A percentile compares a stretch with the other conserved stretches of the same genome.
Conservation (phyloP, 2,888 invertebrate genomes). For the Drosophila rubida region DNA sequence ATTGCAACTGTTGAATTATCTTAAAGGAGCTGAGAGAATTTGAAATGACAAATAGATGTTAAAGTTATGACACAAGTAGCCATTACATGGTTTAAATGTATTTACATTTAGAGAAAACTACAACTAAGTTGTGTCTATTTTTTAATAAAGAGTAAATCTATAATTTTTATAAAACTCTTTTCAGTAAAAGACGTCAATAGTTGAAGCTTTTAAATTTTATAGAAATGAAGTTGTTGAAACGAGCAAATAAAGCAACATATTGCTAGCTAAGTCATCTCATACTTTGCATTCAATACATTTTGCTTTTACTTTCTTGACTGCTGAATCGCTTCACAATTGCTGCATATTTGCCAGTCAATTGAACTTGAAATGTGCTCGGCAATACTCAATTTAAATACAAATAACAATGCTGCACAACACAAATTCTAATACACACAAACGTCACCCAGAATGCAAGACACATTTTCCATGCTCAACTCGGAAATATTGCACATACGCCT, state of each 20-base stretch:
- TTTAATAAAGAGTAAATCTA: too few relatives aligned
- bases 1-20: neutral
- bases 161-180: too few relatives aligned
- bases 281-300: neutral
- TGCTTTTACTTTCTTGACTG: neutral
- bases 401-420: neutral
- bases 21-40: neutral
- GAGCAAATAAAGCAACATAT: too few relatives aligned
- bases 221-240: too few relatives aligned
- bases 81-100: neutral
- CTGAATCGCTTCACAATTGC: neutral
- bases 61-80: neutral
- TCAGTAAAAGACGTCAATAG: too few relatives aligned
- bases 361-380: conserved; percentile 3
- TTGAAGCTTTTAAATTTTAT: too few relatives aligned
- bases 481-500: conserved; percentile 34
- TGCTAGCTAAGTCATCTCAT: neutral
- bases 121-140: too few relatives aligned
- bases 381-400: neutral
- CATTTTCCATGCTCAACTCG: neutral
- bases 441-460: neutral
- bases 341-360: neutral
- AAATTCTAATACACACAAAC: conserved; percentile 1
- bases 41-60: neutral
- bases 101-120: too few relatives aligned